Evolutionary conservation across 2,888 invertebrate genomes (phyloP), one percentile per base, ranked within the genome.

Genomic region (Eurytoma californica): DNA sequence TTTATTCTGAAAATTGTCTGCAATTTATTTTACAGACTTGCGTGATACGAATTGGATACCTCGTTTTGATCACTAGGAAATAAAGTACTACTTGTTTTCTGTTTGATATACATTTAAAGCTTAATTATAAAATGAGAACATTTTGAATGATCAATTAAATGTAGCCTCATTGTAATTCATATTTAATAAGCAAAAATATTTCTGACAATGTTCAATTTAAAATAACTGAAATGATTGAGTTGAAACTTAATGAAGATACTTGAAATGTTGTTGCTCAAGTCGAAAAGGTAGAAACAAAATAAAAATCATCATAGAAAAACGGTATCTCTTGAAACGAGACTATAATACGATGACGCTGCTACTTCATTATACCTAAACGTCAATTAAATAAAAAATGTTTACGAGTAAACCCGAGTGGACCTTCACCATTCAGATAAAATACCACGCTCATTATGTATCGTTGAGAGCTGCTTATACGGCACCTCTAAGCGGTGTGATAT

Each of bases 371-470:
- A 7, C 12, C 51, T 70, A 70, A 63, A 49, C 73, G 60, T 78
- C 78, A 73, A 68, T 79, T 79, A 79, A 74, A 63, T 30, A 30
- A 67, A 67, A 72, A 66, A 72, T 58, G 58, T 72, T 63, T 69
- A 70, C 28, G 16, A 69, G 63, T 70, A 28, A 76, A 70, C 57
- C 72, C 47, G 18, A 13, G 3, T 58, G 66, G 70, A 49, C 51
- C 55, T 24, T n/a, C n/a, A 16, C 20, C 69, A 69, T 69, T 72
- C 57, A 68, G 16, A 61, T 24, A 18, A 69, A 73, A 73, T 61
- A 24, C 69, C 57, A n/a, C 7, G 18, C 57, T 75, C 49, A 28
- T 65, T 75, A 72, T 66, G 24, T 67, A 18, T 49, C 18, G 58
- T 67, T 20, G 53, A 75, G 66, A 61, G 79, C 65, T 68, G 72